Conservation (phyloP, 2,888 invertebrate species). For the Rhagium mordax region DNA sequence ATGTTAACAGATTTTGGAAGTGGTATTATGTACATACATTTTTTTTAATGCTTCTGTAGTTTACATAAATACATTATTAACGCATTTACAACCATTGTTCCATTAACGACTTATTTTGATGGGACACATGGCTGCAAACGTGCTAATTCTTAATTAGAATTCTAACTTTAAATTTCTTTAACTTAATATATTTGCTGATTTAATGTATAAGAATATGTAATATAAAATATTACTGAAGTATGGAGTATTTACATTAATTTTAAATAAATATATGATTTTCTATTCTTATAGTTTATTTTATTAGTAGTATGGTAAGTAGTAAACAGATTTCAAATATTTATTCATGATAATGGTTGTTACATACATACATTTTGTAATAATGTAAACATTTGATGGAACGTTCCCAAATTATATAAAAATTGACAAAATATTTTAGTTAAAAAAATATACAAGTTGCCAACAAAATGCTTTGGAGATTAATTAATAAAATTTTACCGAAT, state of each 20-base stretch:
- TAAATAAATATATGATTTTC: conserved; percentile 35
- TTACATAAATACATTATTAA: neutral
- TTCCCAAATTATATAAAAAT: too few species aligned
- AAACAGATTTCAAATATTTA: too few species aligned
- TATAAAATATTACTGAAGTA: conserved; percentile 36
- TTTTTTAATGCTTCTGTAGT: conserved; percentile 6
- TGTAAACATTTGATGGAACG: too few species aligned
- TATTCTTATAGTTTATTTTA: conserved; percentile 16
- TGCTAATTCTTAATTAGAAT: neutral
- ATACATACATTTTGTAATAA: too few species aligned
- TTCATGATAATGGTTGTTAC: too few species aligned
- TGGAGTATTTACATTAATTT: conserved; percentile 27
- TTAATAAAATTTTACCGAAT: too few species aligned
- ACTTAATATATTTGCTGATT: conserved; percentile 13
- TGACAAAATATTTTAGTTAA: too few species aligned
- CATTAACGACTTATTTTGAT: neutral
- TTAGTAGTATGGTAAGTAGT: too few species aligned
- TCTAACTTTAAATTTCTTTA: conserved; percentile 12
- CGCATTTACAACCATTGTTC: neutral
- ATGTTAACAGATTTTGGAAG: conserved; percentile 20
- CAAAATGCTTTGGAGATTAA: too few species aligned
- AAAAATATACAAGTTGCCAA: too few species aligned
- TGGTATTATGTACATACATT: conserved; percentile 34
- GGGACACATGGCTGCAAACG: neutral
- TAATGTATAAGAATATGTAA: conserved; percentile 29